phyloP scores from a whole-genome alignment of 2,888 invertebrate species.

The Campoletis raptor region DNA sequence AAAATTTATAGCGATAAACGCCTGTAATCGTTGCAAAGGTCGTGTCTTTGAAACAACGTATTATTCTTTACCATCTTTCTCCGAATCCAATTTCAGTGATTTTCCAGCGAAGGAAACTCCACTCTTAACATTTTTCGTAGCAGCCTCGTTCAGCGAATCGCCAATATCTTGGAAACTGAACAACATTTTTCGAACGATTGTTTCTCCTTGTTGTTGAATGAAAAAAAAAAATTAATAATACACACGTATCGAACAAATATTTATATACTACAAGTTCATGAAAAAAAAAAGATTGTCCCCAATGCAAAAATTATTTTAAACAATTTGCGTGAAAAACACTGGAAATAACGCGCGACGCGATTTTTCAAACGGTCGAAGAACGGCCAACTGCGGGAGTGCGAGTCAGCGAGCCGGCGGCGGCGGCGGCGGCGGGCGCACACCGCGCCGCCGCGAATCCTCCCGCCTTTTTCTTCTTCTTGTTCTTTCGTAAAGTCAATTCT shows the following conservation, averaged over 20 bases:
- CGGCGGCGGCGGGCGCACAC: background rate
- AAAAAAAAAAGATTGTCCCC: background rate
- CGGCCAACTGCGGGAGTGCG: slow-evolving; percentile 11
- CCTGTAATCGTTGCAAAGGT: slow-evolving; percentile 11
- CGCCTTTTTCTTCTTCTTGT: slow-evolving; percentile 60
- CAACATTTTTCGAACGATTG: slow-evolving; percentile 81
- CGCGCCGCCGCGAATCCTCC: slow-evolving; percentile 4
- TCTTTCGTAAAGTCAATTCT: slow-evolving; percentile 15
- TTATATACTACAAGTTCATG: background rate
- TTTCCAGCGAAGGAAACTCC: slow-evolving; percentile 94
- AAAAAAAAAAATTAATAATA: background rate
- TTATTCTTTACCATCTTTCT: slow-evolving; percentile 90
- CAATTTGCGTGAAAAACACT: slow-evolving; percentile 3
- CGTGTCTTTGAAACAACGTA: background rate
- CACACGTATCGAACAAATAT: background rate
- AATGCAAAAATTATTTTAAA: background rate
- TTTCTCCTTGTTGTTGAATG: background rate
- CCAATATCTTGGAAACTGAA: slow-evolving; percentile 87
- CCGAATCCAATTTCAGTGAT: slow-evolving; percentile 91
- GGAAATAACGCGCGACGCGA: slow-evolving; percentile 5
- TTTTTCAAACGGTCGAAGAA: slow-evolving; percentile 38
- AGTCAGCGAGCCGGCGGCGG: no score
- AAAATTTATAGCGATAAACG: background rate
- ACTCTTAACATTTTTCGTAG: slow-evolving; percentile 79
- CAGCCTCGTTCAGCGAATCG: slow-evolving; percentile 76